phyloP scores from a whole-genome alignment of 1,140 invertebrate species.

The Temnothorax curvispinosus region DNA sequence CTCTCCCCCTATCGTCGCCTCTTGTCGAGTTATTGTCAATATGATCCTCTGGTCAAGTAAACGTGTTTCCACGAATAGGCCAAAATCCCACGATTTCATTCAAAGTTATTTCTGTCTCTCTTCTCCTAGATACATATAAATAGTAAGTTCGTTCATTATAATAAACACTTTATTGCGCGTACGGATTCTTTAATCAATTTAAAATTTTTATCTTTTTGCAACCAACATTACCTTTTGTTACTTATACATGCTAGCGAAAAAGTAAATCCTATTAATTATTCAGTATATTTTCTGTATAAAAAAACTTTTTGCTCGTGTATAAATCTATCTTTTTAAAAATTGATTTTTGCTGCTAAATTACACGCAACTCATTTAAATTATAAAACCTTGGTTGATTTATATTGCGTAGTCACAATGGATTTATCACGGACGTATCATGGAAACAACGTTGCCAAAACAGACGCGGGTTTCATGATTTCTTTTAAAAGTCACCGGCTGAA shows the following conservation, averaged over 20 bases:
- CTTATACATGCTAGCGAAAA: not conserved
- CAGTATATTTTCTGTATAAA: not conserved
- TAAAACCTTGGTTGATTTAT: not conserved
- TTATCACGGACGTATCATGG: not conserved
- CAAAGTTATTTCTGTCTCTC: not conserved
- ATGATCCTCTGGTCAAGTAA: conserved; percentile 8
- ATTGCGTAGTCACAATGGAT: not conserved
- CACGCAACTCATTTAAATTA: not conserved
- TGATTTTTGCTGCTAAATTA: not conserved
- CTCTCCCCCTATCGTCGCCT: not conserved
- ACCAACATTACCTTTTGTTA: not conserved
- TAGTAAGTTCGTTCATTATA: not conserved
- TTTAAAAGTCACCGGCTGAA: conserved; percentile 38
- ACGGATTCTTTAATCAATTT: not conserved
- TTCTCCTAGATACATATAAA: not conserved
- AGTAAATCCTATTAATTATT: not conserved
- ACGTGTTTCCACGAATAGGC: not conserved
- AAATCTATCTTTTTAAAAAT: not conserved
- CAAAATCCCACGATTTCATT: not conserved
- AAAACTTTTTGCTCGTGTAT: not conserved
- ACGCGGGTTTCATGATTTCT: conserved; percentile 8
- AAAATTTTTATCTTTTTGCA: not conserved
- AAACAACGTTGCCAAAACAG: not conserved
- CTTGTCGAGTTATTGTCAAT: conserved; percentile 34
- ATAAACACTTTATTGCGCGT: not conserved